phyloP scores from a whole-genome alignment of 2,888 invertebrate species.

The Cenopis cana region DNA sequence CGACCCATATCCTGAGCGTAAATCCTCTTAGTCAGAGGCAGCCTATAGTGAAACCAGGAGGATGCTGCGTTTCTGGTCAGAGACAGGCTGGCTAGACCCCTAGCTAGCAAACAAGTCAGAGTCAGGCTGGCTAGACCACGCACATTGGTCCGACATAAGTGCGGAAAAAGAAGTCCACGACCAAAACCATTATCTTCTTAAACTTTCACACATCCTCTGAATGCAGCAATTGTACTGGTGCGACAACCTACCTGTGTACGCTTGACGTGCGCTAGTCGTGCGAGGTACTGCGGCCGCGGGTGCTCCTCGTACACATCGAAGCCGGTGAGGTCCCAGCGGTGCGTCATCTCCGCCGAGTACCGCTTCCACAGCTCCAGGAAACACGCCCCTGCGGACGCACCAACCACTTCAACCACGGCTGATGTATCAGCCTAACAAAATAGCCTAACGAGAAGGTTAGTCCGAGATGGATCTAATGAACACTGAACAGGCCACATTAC shows the following conservation, averaged over 20 bases:
- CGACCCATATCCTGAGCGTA: no score
- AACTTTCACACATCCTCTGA: no score
- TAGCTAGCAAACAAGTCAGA: no score
- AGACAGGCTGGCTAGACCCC: no score
- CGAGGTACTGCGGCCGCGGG: slow-evolving; percentile 96
- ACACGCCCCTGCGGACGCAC: slow-evolving; percentile 87
- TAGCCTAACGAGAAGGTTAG: neutral
- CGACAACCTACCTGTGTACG: slow-evolving; percentile 84
- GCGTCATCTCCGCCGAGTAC: slow-evolving; percentile 97
- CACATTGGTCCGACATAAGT: no score
- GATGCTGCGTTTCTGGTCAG: no score
- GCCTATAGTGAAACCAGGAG: no score
- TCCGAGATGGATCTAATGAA: neutral
- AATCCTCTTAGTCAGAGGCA: no score
- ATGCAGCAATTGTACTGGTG: no score
- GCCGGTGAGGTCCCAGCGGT: slow-evolving; percentile 97
- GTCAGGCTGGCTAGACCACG: no score
- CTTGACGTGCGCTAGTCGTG: slow-evolving; percentile 91
- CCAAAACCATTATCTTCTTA: no score
- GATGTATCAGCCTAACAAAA: neutral
- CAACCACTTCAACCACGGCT: neutral
- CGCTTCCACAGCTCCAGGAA: slow-evolving; percentile 99
- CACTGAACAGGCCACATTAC: neutral
- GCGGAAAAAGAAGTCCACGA: no score
- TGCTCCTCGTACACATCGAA: slow-evolving; percentile 97